Conservation (phyloP, 2,113 vertebrate genomes). For the Phylloscopus whistleri region DNA sequence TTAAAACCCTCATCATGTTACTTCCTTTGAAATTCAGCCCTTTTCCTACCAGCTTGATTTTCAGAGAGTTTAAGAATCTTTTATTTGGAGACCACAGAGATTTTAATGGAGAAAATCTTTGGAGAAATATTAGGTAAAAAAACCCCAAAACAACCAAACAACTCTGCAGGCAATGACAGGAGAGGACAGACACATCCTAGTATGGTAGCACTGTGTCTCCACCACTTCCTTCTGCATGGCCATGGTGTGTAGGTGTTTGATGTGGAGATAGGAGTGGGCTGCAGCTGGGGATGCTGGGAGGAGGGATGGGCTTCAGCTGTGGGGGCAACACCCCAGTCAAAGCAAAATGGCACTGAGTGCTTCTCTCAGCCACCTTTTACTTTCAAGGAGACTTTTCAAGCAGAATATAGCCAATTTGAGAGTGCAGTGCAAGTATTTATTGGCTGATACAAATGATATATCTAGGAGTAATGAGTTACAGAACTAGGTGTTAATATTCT, state of each 20-base stretch:
- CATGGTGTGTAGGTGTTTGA: neutral
- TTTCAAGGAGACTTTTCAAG: neutral
- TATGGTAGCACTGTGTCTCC: neutral
- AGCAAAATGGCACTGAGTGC: rapidly evolving
- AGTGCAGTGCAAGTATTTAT: neutral
- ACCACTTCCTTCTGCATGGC: rapidly evolving
- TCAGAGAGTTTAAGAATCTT: neutral
- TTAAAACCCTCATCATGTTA: neutral
- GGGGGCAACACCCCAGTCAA: neutral
- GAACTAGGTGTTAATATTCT: neutral
- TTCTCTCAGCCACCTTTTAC: neutral
- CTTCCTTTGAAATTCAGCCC: neutral
- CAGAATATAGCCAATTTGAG: neutral
- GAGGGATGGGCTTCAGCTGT: neutral
- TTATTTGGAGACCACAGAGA: neutral
- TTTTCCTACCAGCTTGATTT: neutral
- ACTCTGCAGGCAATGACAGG: neutral
- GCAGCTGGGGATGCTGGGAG: rapidly evolving
- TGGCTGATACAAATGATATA: neutral
- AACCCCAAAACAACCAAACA: neutral
- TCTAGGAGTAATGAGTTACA: neutral
- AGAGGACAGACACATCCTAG: neutral
- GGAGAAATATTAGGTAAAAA: neutral
- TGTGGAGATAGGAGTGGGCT: neutral
- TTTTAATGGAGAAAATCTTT: neutral